phyloP scores from a whole-genome alignment of 2,888 invertebrate genomes.

The Osmoderma eremita region DNA sequence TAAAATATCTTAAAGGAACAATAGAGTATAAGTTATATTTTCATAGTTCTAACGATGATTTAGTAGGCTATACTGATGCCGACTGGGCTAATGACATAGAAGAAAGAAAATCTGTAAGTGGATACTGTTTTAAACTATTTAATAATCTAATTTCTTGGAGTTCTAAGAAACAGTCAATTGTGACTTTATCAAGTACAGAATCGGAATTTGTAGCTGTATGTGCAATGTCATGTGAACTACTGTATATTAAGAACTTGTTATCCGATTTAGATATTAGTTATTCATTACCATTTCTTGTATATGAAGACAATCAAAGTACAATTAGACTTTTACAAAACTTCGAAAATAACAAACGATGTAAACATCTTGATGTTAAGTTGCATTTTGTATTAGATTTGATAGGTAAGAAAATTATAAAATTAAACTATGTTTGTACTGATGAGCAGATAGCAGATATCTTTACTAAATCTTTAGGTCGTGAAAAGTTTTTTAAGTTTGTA shows the following conservation, averaged over 20 bases:
- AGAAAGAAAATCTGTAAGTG: conserved; percentile 3
- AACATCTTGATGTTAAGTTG: conserved; percentile 1
- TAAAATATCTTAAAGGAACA: background rate
- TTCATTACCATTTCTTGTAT: background rate
- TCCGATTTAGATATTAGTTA: background rate
- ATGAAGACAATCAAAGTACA: background rate
- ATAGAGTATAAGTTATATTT: background rate
- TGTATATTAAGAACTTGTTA: conserved; percentile 1
- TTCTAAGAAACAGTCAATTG: background rate
- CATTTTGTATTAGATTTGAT: conserved; percentile 4
- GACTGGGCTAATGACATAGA: background rate
- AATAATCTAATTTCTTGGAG: conserved; percentile 3
- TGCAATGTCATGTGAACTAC: background rate
- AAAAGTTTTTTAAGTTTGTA: background rate
- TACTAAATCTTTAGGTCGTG: no score
- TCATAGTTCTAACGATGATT: background rate
- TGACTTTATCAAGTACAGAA: background rate
- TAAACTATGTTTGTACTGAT: background rate
- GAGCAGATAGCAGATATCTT: background rate
- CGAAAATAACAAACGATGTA: background rate
- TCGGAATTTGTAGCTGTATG: background rate
- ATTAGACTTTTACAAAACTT: background rate
- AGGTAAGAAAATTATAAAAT: background rate
- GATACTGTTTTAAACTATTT: conserved; percentile 1
- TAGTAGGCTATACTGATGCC: background rate